Evolutionary conservation across 2,113 vertebrate genomes (phyloP).

Genomic region (Plectropomus leopardus): DNA sequence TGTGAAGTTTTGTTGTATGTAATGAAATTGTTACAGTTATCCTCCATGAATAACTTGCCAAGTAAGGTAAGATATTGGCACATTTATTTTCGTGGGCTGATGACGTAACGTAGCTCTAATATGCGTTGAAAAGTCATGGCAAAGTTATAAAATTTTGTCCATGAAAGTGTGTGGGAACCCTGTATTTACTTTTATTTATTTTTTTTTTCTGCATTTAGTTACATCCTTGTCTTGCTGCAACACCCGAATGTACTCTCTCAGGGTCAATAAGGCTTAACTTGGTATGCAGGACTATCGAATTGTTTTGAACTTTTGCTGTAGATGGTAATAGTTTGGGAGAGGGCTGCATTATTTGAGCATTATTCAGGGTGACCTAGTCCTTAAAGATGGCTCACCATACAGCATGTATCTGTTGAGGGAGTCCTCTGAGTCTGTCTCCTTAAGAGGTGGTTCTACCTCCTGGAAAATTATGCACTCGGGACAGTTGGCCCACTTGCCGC

Average conservation of each 20-base stretch:
- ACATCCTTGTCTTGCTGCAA: background rate
- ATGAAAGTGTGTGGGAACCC: too few relatives aligned
- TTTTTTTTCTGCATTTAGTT: background rate
- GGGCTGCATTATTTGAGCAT: background rate
- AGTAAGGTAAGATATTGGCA: too few relatives aligned
- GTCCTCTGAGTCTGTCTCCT: slow-evolving; percentile 21
- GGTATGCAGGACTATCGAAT: too few relatives aligned
- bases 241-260: background rate
- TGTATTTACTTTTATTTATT: too few relatives aligned
- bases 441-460: slow-evolving; percentile 58
- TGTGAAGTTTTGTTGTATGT: too few relatives aligned
- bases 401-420: slow-evolving; percentile 68
- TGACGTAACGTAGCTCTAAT: too few relatives aligned
- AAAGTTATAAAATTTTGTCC: too few relatives aligned
- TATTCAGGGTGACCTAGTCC: background rate
- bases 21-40: too few relatives aligned
- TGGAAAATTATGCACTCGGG: slow-evolving; percentile 68
- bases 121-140: too few relatives aligned
- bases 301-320: background rate
- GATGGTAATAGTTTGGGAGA: background rate
- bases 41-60: too few relatives aligned
- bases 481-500: slow-evolving; percentile 60
- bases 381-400: slow-evolving; percentile 56
- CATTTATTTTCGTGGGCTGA: too few relatives aligned
- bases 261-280: background rate